Conservation (phyloP, 2,797 vertebrate genomes). For the Rallus crepitans region DNA sequence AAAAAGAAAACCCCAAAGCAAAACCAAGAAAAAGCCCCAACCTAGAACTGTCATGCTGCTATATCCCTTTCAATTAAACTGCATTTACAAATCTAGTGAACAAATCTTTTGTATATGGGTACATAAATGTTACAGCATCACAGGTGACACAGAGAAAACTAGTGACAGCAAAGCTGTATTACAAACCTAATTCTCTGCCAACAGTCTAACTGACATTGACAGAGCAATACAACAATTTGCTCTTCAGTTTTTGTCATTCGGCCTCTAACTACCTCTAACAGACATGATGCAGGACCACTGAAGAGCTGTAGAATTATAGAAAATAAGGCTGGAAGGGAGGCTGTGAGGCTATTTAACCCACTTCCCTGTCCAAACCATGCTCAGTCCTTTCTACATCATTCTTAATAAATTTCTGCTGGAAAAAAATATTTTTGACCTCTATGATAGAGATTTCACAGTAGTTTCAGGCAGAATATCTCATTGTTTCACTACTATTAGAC, state of each 20-base stretch:
- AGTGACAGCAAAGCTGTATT: background rate
- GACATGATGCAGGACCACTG: background rate
- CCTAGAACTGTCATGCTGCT: background rate
- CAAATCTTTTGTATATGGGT: background rate
- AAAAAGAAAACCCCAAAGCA: background rate
- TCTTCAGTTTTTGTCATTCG: background rate
- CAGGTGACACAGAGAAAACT: background rate
- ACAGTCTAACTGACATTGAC: background rate
- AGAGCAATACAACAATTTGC: background rate
- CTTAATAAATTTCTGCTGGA: background rate
- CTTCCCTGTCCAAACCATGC: background rate
- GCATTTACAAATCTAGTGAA: background rate
- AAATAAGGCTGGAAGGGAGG: background rate
- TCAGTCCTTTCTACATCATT: background rate
- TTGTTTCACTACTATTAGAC: background rate
- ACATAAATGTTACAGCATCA: background rate
- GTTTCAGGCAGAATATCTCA: background rate
- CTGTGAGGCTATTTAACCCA: background rate
- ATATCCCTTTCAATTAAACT: background rate
- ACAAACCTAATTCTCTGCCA: background rate
- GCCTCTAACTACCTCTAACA: background rate
- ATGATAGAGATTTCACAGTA: background rate
- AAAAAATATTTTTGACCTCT: background rate
- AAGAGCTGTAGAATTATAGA: background rate
- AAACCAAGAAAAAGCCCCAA: background rate